Conservation (phyloP, 2,888 invertebrate genomes). For the Eulithis prunata region DNA sequence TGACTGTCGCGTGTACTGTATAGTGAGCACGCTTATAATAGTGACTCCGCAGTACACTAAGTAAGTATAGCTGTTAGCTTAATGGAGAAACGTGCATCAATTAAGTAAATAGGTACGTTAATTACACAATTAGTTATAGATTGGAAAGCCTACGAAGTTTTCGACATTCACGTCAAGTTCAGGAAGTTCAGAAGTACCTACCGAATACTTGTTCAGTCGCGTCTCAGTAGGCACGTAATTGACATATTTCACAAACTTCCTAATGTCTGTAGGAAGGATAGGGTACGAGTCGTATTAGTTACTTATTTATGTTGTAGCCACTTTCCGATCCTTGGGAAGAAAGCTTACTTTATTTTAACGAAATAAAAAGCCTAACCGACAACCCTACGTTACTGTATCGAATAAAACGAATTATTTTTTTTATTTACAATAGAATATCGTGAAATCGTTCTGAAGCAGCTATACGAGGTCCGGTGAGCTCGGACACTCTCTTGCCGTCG, state of each 20-base stretch:
- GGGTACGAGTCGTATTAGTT: conserved; percentile 1
- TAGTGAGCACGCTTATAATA: neutral
- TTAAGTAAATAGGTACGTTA: neutral
- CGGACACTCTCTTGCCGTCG: too few relatives aligned
- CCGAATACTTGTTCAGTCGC: conserved; percentile 1
- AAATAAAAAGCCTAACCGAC: neutral
- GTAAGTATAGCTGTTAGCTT: too few relatives aligned
- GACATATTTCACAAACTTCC: conserved; percentile 14
- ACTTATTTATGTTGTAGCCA: conserved; percentile 4
- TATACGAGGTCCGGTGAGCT: too few relatives aligned
- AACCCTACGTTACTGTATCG: conserved; percentile 1
- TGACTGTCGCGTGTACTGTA: neutral
- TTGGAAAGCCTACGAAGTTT: conserved; percentile 8
- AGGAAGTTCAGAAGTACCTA: conserved; percentile 9
- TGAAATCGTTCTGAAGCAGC: too few relatives aligned
- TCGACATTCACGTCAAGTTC: conserved; percentile 8
- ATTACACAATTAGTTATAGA: conserved; percentile 8
- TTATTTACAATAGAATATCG: neutral
- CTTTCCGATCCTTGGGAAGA: neutral
- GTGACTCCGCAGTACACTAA: too few relatives aligned
- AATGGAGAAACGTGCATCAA: too few relatives aligned
- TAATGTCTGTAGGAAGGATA: conserved; percentile 3
- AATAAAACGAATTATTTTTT: conserved; percentile 4
- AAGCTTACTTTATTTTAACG: neutral
- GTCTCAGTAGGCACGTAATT: conserved; percentile 12